phyloP scores from a whole-genome alignment of 2,888 invertebrate species.

The Meiosimyza decipiens region DNA sequence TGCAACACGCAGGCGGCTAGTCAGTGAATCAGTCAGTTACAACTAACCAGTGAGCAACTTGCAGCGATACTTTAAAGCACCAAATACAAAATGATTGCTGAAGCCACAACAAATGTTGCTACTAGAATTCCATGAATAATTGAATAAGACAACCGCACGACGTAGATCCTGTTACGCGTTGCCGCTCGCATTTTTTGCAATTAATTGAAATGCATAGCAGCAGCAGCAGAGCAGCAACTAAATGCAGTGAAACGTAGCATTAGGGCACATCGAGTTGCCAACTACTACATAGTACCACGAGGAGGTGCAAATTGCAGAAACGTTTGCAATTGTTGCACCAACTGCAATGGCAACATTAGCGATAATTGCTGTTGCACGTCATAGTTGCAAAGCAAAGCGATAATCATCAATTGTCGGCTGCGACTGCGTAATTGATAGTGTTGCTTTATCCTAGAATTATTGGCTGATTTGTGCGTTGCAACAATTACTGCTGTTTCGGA shows the following conservation, averaged over 20 bases:
- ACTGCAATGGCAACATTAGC: background rate
- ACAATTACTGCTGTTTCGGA: slow-evolving; percentile 12
- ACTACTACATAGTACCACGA: background rate
- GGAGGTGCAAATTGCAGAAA: slow-evolving; percentile 19
- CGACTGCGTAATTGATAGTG: slow-evolving; percentile 30
- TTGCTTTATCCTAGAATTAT: too few species aligned
- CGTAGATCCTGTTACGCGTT: slow-evolving; percentile 32
- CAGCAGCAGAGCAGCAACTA: too few species aligned
- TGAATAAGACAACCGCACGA: slow-evolving; percentile 33
- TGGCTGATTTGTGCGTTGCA: slow-evolving; percentile 9
- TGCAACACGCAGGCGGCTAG: too few species aligned
- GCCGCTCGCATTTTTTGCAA: slow-evolving; percentile 28
- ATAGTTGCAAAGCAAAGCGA: slow-evolving; percentile 3
- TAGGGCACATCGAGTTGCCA: slow-evolving; percentile 2
- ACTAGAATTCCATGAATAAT: slow-evolving; percentile 36
- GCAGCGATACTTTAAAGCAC: background rate
- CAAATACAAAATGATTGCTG: too few species aligned
- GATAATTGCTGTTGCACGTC: background rate
- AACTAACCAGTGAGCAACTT: background rate
- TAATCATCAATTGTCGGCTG: slow-evolving; percentile 25
- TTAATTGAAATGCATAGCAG: slow-evolving; percentile 33
- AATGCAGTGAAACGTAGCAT: slow-evolving; percentile 30
- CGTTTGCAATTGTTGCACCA: background rate
- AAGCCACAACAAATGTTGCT: slow-evolving; percentile 1
- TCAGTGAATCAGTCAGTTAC: background rate